Evolutionary conservation across 2,888 invertebrate genomes (phyloP), one percentile per base, ranked within the genome.

Genomic region (Helleia helle): DNA sequence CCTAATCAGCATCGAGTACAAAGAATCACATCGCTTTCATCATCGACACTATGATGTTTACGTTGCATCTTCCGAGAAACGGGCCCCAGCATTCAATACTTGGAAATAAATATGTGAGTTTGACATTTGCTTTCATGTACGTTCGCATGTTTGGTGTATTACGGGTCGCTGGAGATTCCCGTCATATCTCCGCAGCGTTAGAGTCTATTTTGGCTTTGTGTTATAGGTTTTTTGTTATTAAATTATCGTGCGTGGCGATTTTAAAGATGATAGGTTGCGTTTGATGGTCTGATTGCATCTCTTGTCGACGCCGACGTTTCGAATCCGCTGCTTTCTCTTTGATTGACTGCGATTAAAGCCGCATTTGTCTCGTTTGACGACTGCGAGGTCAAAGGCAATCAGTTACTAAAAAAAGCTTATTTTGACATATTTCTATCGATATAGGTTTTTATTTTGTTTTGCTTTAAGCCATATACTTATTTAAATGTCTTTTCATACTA

Each of bases 51-150:
- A 69, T 74, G 73, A 72, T 84, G 83, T 84, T 83, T 84, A 83
- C 76, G 66, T 62, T 65, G 71, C 60, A 67, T 70, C 69, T 84
- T 83, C 83, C 65, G 65, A 77, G 83, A 84, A 83, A 56, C 72
- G 67, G 18, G 65, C 66, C 65, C 68, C 74, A 69, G 65, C 71
- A 75, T 84, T 80, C 84, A 81, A 84, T 84, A 84, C 84, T 81
- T 76, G 81, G 84, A 84, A 84, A 83, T 84, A 84, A 81, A 84
- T 84, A 80, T 80, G 81, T 80, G 77, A 79, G 79, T 79, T 84
- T 84, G 84, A 84, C 81, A 84, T 84, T 81, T 79, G 83, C 84
- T 84, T 84, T 84, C 81, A 84, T 83, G 83, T 62, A 62, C 60
- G 69, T 71, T 80, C 63, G 80, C 77, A 79, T 80, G 84, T 76